A percentile compares a stretch with the other conserved stretches of the same genome.
Conservation (phyloP, 1,140 invertebrate genomes). For the Cotesia vestalis region DNA sequence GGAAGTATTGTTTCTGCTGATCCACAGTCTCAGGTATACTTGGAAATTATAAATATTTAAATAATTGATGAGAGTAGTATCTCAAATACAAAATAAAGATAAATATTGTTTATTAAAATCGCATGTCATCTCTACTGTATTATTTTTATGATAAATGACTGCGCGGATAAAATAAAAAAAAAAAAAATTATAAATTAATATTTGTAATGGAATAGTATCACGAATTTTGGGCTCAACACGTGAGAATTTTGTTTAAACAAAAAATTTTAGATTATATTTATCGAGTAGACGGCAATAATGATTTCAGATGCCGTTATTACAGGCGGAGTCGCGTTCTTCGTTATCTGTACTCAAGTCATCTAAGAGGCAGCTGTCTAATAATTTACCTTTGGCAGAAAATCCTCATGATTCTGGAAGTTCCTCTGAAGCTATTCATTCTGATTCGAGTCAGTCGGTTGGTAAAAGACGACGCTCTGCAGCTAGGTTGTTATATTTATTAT, state of each 20-base stretch:
- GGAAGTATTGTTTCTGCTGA: slow-evolving; percentile 72
- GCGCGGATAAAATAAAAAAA: slow-evolving; percentile 11
- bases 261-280: slow-evolving; percentile 25
- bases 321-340: slow-evolving; percentile 64
- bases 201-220: slow-evolving; percentile 33
- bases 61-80: not conserved
- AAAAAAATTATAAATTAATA: too few relatives aligned
- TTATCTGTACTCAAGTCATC: slow-evolving; percentile 64
- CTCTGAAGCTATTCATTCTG: slow-evolving; percentile 63
- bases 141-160: not conserved
- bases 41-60: not conserved
- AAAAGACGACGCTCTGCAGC: slow-evolving; percentile 57
- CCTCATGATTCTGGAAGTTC: slow-evolving; percentile 65
- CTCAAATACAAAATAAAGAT: not conserved
- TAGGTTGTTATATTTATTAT: slow-evolving; percentile 49
- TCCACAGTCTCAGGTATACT: slow-evolving; percentile 62
- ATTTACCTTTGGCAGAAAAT: slow-evolving; percentile 59
- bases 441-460: slow-evolving; percentile 64
- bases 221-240: slow-evolving; percentile 37
- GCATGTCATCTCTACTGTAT: too few relatives aligned
- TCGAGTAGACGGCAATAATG: slow-evolving; percentile 37
- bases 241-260: slow-evolving; percentile 29
- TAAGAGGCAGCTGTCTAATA: slow-evolving; percentile 61
- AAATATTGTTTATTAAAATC: too few relatives aligned
- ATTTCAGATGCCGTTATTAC: slow-evolving; percentile 61